These are phyloP conservation scores for Phenacoccus solenopsis DNA, from an alignment of 1,140 invertebrate species.

Conservation along the genomic window DNA sequence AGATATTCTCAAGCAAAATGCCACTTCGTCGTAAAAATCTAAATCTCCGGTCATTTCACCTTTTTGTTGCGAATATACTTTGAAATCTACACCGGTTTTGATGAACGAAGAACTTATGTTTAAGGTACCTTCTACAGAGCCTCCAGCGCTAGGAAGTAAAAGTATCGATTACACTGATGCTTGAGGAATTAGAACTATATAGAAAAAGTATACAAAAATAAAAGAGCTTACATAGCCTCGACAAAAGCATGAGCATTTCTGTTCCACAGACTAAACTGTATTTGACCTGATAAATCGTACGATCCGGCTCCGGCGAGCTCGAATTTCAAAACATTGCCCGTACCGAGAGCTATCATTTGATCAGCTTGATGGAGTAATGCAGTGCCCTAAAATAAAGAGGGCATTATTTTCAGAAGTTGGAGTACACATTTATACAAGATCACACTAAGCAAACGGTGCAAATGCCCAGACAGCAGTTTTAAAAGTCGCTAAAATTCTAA, in stretches of 20 bases:
- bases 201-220: background rate
- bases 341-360: constrained; percentile 52
- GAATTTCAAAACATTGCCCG: constrained; percentile 59
- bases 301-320: constrained; percentile 57
- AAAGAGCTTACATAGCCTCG: constrained; percentile 47
- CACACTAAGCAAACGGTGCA: no score
- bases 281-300: constrained; percentile 68
- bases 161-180: background rate
- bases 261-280: constrained; percentile 78
- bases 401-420: no score
- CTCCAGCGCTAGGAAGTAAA: constrained; percentile 46
- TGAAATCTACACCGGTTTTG: constrained; percentile 52
- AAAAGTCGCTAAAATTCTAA: no score
- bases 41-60: constrained; percentile 62
- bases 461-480: no score
- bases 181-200: background rate
- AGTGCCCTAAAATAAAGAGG: constrained; percentile 40
- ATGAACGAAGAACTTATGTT: constrained; percentile 53
- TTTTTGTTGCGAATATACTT: constrained; percentile 53
- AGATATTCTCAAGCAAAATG: constrained; percentile 65
- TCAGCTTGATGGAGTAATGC: constrained; percentile 59
- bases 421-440: no score
- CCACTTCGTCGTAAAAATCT: constrained; percentile 61
- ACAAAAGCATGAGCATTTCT: constrained; percentile 71
- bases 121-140: constrained; percentile 52